Evolutionary conservation across 2,113 vertebrate genomes (phyloP).

Genomic region (Perccottus glenii): DNA sequence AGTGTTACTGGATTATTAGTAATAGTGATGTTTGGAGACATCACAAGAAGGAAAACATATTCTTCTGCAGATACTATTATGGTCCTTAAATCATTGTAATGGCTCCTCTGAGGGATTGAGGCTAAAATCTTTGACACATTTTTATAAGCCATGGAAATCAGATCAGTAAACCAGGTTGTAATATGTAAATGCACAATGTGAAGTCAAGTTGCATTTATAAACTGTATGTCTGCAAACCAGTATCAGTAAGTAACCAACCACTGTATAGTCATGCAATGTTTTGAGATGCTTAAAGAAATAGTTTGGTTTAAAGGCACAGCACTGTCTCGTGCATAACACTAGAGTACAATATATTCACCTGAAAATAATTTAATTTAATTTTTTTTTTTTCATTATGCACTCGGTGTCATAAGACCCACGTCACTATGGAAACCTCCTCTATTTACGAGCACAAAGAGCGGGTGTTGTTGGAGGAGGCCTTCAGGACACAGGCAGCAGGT

Average conservation of each 20-base stretch:
- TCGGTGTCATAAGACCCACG: constrained; percentile 17
- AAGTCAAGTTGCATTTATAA: not conserved
- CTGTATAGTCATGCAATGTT: too few species aligned
- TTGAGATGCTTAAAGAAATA: too few species aligned
- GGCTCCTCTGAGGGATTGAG: constrained; percentile 1
- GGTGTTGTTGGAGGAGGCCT: constrained; percentile 2
- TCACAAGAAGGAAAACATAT: not conserved
- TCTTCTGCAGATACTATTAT: not conserved
- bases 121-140: not conserved
- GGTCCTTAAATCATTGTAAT: constrained; percentile 2
- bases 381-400: constrained; percentile 10
- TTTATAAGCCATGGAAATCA: constrained; percentile 7
- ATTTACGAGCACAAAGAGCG: constrained; percentile 21
- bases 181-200: not conserved
- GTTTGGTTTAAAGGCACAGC: too few species aligned
- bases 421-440: constrained; percentile 26
- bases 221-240: not conserved
- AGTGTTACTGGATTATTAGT: not conserved
- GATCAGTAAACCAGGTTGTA: not conserved
- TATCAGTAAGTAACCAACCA: too few species aligned
- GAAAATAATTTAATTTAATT: not conserved
- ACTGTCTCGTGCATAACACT: too few species aligned
- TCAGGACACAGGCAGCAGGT: not conserved
- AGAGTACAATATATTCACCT: too few species aligned
- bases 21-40: not conserved